phyloP scores from a whole-genome alignment of 2,888 invertebrate species.

The Corbicula japonica region DNA sequence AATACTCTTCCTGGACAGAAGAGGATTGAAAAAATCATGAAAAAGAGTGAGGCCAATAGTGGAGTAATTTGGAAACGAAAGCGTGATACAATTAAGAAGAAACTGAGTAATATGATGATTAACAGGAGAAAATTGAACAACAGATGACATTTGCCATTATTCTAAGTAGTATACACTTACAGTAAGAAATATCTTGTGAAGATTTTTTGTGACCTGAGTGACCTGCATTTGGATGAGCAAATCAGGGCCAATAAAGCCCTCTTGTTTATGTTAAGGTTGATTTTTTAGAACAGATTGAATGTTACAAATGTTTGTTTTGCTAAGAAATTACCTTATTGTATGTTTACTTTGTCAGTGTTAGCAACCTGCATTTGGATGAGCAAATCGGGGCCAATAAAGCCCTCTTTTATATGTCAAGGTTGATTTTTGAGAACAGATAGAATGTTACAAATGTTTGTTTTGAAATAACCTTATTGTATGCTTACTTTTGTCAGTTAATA shows the following conservation, averaged over 20 bases:
- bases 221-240: background rate
- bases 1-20: conserved; percentile 21
- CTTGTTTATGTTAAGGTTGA: no score
- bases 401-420: background rate
- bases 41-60: conserved; percentile 18
- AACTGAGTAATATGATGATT: conserved; percentile 40
- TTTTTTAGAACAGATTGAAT: no score
- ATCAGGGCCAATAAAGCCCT: background rate
- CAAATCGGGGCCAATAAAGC: background rate
- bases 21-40: conserved; percentile 25
- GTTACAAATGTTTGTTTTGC: no score
- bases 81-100: conserved; percentile 44
- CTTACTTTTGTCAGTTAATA: no score
- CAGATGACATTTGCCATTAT: background rate
- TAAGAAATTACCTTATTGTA: no score
- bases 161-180: background rate
- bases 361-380: background rate
- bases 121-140: background rate
- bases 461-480: no score
- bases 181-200: background rate
- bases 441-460: no score
- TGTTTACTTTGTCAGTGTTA: no score
- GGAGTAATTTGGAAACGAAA: conserved; percentile 32
- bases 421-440: no score
- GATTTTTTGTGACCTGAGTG: background rate